Evolutionary conservation across 2,797 vertebrate genomes (phyloP).

Genomic region (Etheostoma perlongum): DNA sequence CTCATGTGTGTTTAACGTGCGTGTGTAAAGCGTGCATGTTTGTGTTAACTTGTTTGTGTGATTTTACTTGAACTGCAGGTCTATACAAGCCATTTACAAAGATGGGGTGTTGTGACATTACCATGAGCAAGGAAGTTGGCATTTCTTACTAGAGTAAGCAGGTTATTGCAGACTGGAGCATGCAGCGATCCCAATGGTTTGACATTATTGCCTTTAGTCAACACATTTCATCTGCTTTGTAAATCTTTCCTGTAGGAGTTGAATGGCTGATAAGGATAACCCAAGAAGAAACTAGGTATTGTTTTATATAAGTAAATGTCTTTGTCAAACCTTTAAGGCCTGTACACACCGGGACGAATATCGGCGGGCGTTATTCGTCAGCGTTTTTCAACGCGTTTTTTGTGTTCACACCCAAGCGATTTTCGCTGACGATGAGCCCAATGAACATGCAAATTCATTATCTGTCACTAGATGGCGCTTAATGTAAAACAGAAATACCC

Average conservation of each 20-base stretch:
- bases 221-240: not conserved
- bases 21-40: not conserved
- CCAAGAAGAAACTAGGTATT: too few species aligned
- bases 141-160: not conserved
- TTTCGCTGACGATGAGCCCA: too few species aligned
- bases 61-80: constrained; percentile 7
- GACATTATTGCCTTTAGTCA: not conserved
- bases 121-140: not conserved
- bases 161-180: not conserved
- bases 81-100: not conserved
- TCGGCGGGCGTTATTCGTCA: too few species aligned
- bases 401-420: too few species aligned
- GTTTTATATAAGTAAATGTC: not conserved
- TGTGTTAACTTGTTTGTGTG: not conserved
- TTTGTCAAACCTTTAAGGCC: not conserved
- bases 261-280: too few species aligned
- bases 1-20: constrained; percentile 5
- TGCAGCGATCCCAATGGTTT: not conserved
- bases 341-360: too few species aligned
- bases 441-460: too few species aligned
- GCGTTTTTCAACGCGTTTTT: too few species aligned
- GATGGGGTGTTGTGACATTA: not conserved
- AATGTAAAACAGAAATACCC: too few species aligned
- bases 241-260: not conserved
- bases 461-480: too few species aligned